Base-by-base conservation (phyloP, 2,797 vertebrate genomes). In the Rhabdomys pumilio region DNA sequence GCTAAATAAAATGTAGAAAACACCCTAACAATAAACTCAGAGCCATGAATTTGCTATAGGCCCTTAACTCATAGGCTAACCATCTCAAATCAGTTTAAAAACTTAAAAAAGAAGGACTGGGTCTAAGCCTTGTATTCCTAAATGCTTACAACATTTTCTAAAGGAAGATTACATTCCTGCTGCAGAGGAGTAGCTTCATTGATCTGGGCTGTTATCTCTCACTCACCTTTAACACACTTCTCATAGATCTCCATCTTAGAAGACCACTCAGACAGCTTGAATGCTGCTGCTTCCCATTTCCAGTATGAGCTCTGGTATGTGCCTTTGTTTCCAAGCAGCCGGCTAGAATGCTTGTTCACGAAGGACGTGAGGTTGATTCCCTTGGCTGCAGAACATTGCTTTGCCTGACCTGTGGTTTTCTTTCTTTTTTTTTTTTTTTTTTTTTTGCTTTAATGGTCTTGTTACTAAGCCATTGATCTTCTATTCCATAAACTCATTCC, bases 381-480 rank as follows among this genome's bases (percentile, higher is more conserved):
- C 53, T 67, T 41, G 55, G 17, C 29, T 55, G 1, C 26, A 83
- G 65, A 89, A 55, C 38, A 50, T 0, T 81, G 38, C 65, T 76
- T 92, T 69, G 13, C 12, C 3, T 38, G 47, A 50, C 86, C 67
- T 24, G 31, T 69, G 34, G 29, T 82, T 61, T 59, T 44, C 26
- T 26, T 77, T 50, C 67, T 91, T 31, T 38, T 38, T 38, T 38
- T 38, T 38, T 38, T 38, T 38, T 38, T 38, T 38, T 38, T 38
- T 38, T 38, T 38, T 79, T 76, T 47, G 31, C 65, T 55, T 93
- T 55, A 59, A 57, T 81, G 41, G 41, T 90, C 93, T 96, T 84
- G 44, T 76, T 83, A 38, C 47, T 95, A 89, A 92, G 44, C 47
- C 53, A 22, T 88, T 57, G 85, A 81, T 90, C 31, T 82, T 90